Evolutionary conservation across 1,140 invertebrate genomes (phyloP).

Genomic region (Sarcophaga peregrina): DNA sequence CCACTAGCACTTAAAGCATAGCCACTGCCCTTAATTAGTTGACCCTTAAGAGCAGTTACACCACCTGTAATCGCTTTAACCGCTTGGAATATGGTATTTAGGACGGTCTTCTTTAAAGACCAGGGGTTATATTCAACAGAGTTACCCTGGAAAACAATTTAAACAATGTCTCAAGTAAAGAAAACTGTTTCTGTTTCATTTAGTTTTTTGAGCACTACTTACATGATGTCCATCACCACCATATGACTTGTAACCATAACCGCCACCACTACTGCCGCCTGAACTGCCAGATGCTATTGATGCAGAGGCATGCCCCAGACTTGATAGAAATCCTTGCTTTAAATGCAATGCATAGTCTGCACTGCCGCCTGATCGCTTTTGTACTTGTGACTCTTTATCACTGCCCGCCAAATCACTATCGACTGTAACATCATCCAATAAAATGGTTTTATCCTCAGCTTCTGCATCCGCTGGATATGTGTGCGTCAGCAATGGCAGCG

Average conservation of each 20-base stretch:
- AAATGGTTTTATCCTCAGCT: constrained; percentile 56
- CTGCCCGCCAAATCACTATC: constrained; percentile 62
- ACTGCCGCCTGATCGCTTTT: constrained; percentile 65
- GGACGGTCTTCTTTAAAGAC: constrained; percentile 82
- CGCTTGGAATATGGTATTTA: constrained; percentile 83
- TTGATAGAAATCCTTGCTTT: constrained; percentile 68
- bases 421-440: constrained; percentile 60
- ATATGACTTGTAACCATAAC: constrained; percentile 67
- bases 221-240: constrained; percentile 66
- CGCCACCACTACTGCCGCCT: constrained; percentile 68
- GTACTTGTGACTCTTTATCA: constrained; percentile 58
- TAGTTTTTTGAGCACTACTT: constrained; percentile 45
- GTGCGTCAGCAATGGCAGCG: constrained; percentile 54
- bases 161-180: background rate
- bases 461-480: constrained; percentile 50
- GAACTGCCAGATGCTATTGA: constrained; percentile 71
- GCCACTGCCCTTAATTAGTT: constrained; percentile 84
- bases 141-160: constrained; percentile 62
- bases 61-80: constrained; percentile 87
- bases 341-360: constrained; percentile 67
- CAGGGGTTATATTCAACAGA: constrained; percentile 74
- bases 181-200: background rate
- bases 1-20: constrained; percentile 79
- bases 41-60: constrained; percentile 83
- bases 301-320: constrained; percentile 69